Percentiles rank a stretch among this genome's conserved stretches.
Evolutionary conservation across 2,888 invertebrate genomes (phyloP).

Genomic region (Heliconius aoede): DNA sequence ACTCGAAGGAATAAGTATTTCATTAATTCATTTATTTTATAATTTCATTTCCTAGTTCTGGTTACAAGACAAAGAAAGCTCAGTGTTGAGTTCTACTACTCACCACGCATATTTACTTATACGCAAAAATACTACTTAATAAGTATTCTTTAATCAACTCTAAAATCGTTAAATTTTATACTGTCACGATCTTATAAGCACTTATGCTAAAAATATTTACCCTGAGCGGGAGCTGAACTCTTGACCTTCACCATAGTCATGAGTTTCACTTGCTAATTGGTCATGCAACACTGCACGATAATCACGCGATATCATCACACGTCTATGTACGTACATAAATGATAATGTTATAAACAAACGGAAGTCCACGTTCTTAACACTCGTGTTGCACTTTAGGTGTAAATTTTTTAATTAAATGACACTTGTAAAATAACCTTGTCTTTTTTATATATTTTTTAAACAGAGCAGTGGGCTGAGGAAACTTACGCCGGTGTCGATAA

Average conservation of each 20-base stretch:
- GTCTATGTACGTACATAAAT: neutral
- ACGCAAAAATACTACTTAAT: too few relatives aligned
- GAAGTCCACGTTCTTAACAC: constrained; percentile 8
- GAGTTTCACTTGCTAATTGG: constrained; percentile 10
- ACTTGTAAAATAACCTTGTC: neutral
- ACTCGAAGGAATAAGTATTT: too few relatives aligned
- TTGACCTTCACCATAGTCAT: constrained; percentile 10
- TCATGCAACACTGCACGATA: neutral
- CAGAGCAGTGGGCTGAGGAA: too few relatives aligned
- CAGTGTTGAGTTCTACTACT: neutral
- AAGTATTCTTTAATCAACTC: neutral
- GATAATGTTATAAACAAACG: neutral
- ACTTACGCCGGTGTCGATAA: too few relatives aligned
- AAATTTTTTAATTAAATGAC: constrained; percentile 20
- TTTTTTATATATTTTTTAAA: too few relatives aligned
- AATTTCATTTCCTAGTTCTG: neutral
- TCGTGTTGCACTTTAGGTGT: neutral
- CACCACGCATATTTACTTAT: too few relatives aligned
- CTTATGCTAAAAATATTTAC: neutral
- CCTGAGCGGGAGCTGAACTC: constrained; percentile 5
- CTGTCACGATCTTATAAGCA: neutral
- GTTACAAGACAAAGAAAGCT: too few relatives aligned
- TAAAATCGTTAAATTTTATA: neutral
- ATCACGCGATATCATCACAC: neutral
- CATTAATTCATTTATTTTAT: too few relatives aligned